These are phyloP conservation scores for Miichthys miiuy DNA, from an alignment of 2,797 vertebrate species.

Conservation along the genomic window DNA sequence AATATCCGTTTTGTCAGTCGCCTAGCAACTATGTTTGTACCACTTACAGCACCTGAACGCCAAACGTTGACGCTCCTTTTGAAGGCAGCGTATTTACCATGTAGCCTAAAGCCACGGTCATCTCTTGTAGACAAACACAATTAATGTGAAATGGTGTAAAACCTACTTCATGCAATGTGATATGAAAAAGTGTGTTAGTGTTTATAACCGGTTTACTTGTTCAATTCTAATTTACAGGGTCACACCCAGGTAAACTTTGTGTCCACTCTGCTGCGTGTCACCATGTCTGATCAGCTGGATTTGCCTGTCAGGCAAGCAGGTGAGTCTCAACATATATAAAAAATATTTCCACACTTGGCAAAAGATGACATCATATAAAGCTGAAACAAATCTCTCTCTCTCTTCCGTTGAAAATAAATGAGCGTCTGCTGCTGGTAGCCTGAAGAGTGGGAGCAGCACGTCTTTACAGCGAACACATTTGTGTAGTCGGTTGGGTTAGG, in stretches of 20 bases:
- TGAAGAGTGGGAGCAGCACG: no score
- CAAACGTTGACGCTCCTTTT: conserved; percentile 1
- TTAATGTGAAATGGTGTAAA: background rate
- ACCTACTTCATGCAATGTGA: background rate
- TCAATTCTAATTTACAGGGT: conserved; percentile 85
- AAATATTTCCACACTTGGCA: background rate
- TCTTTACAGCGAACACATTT: conserved; percentile 2
- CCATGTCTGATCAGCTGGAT: conserved; percentile 99
- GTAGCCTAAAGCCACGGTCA: background rate
- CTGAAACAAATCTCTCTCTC: background rate
- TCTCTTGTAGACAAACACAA: background rate
- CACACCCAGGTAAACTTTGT: conserved; percentile 96
- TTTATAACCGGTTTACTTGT: conserved; percentile 12
- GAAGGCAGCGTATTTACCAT: background rate
- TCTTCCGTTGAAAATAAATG: background rate
- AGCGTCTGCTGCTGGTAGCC: background rate
- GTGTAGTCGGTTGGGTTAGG: background rate
- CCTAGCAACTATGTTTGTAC: background rate
- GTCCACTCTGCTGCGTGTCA: conserved; percentile 96
- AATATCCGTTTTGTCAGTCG: background rate
- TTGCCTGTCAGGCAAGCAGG: conserved; percentile 98
- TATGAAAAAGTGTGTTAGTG: background rate
- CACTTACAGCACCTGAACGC: background rate
- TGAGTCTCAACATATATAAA: conserved; percentile 72
- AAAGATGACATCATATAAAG: background rate